phyloP scores from a whole-genome alignment of 1,140 invertebrate species.

The roundworm (Caenorhabditis elegans) region WBcel235 BX284603.4:5680001-5680500 shows the following conservation, averaged over 20 bases:
- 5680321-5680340: too few relatives aligned
- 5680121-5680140: conserved; percentile 77
- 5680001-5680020: conserved; percentile 95
- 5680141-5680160: conserved; percentile 45
- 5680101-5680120: conserved; percentile 87
- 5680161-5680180: conserved; percentile 48
- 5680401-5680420: neutral
- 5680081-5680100: conserved; percentile 94
- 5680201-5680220: neutral
- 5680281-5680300: too few relatives aligned
- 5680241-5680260: too few relatives aligned
- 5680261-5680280: too few relatives aligned
- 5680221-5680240: neutral
- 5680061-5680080: conserved; percentile 95
- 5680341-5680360: neutral
- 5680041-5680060: conserved; percentile 98
- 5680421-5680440: neutral
- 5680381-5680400: neutral
- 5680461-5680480: neutral
- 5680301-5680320: too few relatives aligned
- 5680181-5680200: neutral
- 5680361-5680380: neutral
- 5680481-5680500: neutral
- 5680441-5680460: neutral
- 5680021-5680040: conserved; percentile 98